Base-by-base conservation (phyloP, 2,797 vertebrate genomes). In the Enteromius anoplus region DNA sequence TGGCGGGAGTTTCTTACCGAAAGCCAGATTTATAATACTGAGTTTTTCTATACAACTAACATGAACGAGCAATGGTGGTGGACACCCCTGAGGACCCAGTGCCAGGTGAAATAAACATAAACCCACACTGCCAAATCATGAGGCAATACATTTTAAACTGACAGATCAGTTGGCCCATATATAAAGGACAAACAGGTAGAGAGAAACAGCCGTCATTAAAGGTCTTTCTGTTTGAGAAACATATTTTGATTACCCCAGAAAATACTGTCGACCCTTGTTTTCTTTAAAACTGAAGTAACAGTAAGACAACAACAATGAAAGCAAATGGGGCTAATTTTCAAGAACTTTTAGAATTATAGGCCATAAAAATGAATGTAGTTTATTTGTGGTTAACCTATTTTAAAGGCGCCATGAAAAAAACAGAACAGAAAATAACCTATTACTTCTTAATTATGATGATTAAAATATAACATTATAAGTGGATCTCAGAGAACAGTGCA, bases 91-190 rank as follows among this genome's bases (percentile, higher is more conserved):
- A 65, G 45, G 47, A 64, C 5, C n/a, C 32, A 29, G 29, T 11
- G 78, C 72, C 73, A 84, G 66, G 14, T 65, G 70, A 69, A 78
- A 66, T 55, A 19, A 81, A 37, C 29, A 66, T 45, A 26, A 42
- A 15, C 45, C 55, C 70, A 12, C 3, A 64, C n/a, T 65, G 40
- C 55, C 66, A 55, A 66, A 76, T 55, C 75, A 83, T 84, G 47
- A 87, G 49, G 72, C 42, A 82, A 68, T 12, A n/a, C 69, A 58
- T 81, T 84, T 68, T 32, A 51, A 19, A 69, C n/a, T 68, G n/a
- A 84, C 17, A 72, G 76, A 77, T 70, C 66, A 42, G 69, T 78
- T 71, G 72, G 71, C 65, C 80, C 37, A 53, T 37, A 23, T 70
- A 79, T 82, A 40, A 34, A 77, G 60, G 17, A 72, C 23, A 58